Base-by-base conservation (phyloP, 2,888 invertebrate species). In the Matsumyia berberina region DNA sequence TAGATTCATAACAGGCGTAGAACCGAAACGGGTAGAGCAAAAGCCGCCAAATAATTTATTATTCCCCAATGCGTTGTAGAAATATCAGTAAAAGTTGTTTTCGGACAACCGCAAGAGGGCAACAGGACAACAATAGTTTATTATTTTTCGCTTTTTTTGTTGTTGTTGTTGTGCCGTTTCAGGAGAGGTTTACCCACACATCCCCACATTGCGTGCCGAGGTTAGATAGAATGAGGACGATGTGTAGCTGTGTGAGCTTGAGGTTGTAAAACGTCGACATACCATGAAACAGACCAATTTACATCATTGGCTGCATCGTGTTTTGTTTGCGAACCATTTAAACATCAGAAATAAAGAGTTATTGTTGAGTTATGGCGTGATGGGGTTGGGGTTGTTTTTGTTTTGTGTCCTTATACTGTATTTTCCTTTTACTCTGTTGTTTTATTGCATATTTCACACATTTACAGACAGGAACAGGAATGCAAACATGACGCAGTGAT, bases 31-130 rank as follows among this genome's bases (percentile, higher is more conserved):
- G 64, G 57, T 46, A 57, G 49, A 70, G 69, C n/a, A 58, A 85
- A 85, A 85, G 85, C 79, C 85, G 58, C 74, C 85, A 85, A 85
- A 85, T 85, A 85, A 85, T 85, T 85, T 85, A 85, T 85, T 79
- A 70, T 70, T 80, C 85, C 85, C 85, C 85, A 80, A 79, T 85
- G 85, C 74, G 85, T 79, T 85, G 85, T 85, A 85, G 85, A 85
- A 85, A 79, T 79, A 79, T 85, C 85, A 85, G 79, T 85, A 85
- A 79, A 85, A 85, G 79, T 85, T 79, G 85, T 85, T 79, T 85
- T 70, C 73, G 85, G 85, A 53, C 74, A 80, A 85, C 85, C 85
- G 79, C 85, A 85, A 76, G 85, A 57, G 85, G 85, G 51, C 79
- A 69, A 79, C 79, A 69, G 79, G 49, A 74, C 64, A 79, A 74